Percentiles rank a stretch among this genome's conserved stretches.
These are phyloP conservation scores for Platichthys flesus DNA, from an alignment of 2,113 vertebrate genomes.

Conservation along the genomic window DNA sequence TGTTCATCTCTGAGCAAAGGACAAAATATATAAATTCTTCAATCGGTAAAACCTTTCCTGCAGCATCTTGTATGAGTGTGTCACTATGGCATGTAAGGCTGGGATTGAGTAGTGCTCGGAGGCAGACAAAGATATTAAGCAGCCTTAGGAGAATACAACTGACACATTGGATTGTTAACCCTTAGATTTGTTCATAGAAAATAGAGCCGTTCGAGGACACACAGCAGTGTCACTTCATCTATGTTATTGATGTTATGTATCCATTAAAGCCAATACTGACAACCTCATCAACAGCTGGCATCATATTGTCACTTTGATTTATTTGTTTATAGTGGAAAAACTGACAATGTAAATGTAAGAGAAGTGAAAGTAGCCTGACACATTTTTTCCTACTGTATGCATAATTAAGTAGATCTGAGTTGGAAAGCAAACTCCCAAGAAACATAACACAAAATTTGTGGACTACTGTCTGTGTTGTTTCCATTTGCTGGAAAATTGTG, in stretches of 20 bases:
- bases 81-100: not conserved
- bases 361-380: not conserved
- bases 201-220: not conserved
- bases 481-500: too few relatives aligned
- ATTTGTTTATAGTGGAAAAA: not conserved
- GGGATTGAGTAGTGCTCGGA: not conserved
- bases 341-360: not conserved
- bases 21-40: not conserved
- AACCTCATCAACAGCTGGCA: not conserved
- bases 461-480: too few relatives aligned
- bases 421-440: too few relatives aligned
- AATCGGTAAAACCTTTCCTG: not conserved
- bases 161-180: conserved; percentile 31
- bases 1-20: not conserved
- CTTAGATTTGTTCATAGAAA: not conserved
- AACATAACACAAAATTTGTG: too few relatives aligned
- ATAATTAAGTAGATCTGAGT: too few relatives aligned
- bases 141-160: conserved; percentile 1
- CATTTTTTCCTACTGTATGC: not conserved
- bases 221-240: not conserved
- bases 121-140: not conserved
- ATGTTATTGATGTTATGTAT: not conserved
- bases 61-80: not conserved
- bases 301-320: not conserved
- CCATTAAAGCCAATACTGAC: too few relatives aligned